Evolutionary conservation across 2,113 vertebrate species (phyloP), one percentile per base, ranked within the genome.

Genomic region (Isichthys henryi): DNA sequence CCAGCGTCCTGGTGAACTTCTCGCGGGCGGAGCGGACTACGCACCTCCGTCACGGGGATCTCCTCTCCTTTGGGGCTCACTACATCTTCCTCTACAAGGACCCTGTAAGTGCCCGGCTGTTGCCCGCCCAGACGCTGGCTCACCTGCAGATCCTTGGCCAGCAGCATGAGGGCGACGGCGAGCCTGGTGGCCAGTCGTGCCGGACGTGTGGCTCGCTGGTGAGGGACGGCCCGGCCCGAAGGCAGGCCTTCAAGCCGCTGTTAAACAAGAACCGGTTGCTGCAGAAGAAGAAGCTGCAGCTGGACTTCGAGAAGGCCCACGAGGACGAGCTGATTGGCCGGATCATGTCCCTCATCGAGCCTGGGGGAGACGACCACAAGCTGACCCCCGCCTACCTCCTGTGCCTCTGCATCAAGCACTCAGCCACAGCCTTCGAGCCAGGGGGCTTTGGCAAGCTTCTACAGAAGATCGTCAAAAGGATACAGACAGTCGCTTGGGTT

Each of bases 11-110:
- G 0, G 91, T 99, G 91, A 99, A 99, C 96, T 98, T 98, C 46
- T 88, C 95, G 0, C 95, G 96, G 88, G 97, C 96, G 89, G 96
- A 97, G 66, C 94, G 94, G 89, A 93, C 96, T 0, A 97, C 97
- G 3, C 95, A 93, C 5, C 96, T 99, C 87, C 95, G 93, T 1
- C 98, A 98, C 0, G 98, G 98, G 0, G 98, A 99, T 95, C 96
- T 99, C 88, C 96, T 99, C 17, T 98, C 97, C 4, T 96, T 99
- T 0, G 98, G 98, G 3, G 96, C 96, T 8, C 97, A 98, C 92
- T 99, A 99, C 94, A 95, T 99, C 94, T 97, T 99, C 88, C 96
- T 99, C 90, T 98, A 98, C 95, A 98, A 98, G 93, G 98, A 99
- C 92, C 98, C 98, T 0, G 92, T 93, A 0, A 96, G 96, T 46